phyloP scores from a whole-genome alignment of 1,140 invertebrate species.

The Mercenaria mercenaria region DNA sequence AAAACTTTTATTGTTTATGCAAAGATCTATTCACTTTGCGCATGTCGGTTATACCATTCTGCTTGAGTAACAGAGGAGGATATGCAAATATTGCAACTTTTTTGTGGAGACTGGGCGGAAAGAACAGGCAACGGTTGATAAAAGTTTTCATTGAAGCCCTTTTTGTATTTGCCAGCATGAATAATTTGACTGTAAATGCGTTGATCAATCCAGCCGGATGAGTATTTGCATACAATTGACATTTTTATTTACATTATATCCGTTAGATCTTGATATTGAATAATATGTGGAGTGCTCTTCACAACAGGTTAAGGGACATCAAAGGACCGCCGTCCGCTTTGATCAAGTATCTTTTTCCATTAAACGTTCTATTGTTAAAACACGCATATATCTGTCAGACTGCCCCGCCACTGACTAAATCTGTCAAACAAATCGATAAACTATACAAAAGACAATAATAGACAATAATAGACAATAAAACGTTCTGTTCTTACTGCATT shows the following conservation, averaged over 20 bases:
- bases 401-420: background rate
- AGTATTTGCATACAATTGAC: conserved; percentile 28
- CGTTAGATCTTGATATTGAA: conserved; percentile 9
- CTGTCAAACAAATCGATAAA: background rate
- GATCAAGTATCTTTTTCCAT: conserved; percentile 3
- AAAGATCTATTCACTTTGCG: too few relatives aligned
- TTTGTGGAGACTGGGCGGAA: too few relatives aligned
- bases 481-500: background rate
- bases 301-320: background rate
- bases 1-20: too few relatives aligned
- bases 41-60: too few relatives aligned
- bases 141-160: background rate
- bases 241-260: conserved; percentile 24
- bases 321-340: background rate
- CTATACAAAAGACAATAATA: background rate
- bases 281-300: conserved; percentile 11
- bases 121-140: too few relatives aligned
- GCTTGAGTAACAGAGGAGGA: too few relatives aligned
- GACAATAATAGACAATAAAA: too few relatives aligned
- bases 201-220: background rate
- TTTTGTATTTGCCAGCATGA: background rate
- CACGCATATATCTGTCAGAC: background rate
- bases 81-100: too few relatives aligned
- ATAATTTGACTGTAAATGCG: background rate
- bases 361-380: background rate